These are phyloP conservation scores for Portunus trituberculatus DNA, from an alignment of 1,140 invertebrate species.

Conservation along the genomic window DNA sequence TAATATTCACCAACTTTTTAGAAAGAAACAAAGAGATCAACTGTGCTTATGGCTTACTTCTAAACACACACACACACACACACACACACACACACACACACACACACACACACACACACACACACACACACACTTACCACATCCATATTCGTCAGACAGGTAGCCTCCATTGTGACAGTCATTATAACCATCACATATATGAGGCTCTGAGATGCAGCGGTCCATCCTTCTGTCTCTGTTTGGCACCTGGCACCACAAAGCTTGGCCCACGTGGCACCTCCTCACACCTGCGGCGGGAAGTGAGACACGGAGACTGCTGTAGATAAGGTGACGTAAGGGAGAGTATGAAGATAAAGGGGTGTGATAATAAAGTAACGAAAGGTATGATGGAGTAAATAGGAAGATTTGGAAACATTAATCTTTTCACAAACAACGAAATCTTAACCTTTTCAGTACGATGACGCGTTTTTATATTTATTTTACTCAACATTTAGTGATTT, in stretches of 20 bases:
- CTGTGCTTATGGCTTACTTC: no score
- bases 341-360: not conserved
- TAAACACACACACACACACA: not conserved
- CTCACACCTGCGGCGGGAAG: not conserved
- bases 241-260: not conserved
- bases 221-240: not conserved
- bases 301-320: no score
- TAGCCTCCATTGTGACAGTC: conserved; percentile 31
- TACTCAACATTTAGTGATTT: no score
- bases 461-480: no score
- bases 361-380: no score
- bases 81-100: conserved; percentile 44
- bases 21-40: no score
- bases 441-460: no score
- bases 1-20: no score
- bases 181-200: conserved; percentile 1
- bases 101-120: conserved; percentile 50
- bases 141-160: conserved; percentile 36
- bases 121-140: conserved; percentile 42
- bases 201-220: not conserved
- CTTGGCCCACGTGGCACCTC: not conserved
- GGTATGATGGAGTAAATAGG: no score
- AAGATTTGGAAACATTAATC: no score
- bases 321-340: no score
- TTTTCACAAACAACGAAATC: no score